Evolutionary conservation across 2,797 vertebrate genomes (phyloP).

Genomic region (Lateolabrax maculatus): DNA sequence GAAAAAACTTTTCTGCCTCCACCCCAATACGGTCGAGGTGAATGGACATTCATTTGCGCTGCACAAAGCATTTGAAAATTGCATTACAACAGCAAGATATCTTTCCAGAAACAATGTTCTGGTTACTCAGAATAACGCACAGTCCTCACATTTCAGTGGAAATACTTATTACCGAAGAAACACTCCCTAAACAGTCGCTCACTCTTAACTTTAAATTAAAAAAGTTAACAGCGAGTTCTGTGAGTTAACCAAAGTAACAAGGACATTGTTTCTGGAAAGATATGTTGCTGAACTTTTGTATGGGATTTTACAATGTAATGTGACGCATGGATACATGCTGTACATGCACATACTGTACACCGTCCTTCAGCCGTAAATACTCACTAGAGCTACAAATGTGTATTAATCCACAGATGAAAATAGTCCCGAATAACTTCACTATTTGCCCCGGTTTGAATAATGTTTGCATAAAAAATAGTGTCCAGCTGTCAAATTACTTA

Average conservation of each 20-base stretch:
- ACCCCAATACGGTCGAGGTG: neutral
- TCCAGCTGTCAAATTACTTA: too few relatives aligned
- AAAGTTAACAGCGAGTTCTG: neutral
- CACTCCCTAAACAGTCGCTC: neutral
- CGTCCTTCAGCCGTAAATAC: neutral
- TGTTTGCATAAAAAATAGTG: neutral
- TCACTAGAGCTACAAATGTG: neutral
- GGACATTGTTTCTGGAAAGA: neutral
- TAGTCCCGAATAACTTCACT: neutral
- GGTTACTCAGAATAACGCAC: neutral
- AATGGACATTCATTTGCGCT: neutral
- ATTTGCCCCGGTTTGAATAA: neutral
- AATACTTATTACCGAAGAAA: neutral
- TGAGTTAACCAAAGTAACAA: neutral
- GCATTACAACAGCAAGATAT: too few relatives aligned
- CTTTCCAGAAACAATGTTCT: neutral
- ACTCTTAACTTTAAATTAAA: conserved; percentile 7
- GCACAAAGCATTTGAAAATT: neutral
- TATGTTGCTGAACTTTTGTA: neutral
- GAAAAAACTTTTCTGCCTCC: conserved; percentile 2
- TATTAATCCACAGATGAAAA: neutral
- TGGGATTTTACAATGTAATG: too few relatives aligned
- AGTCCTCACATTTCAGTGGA: neutral
- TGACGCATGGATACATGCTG: neutral
- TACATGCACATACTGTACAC: neutral